Conservation (phyloP, 1,140 invertebrate species). For the Drosophila eugracilis region DNA sequence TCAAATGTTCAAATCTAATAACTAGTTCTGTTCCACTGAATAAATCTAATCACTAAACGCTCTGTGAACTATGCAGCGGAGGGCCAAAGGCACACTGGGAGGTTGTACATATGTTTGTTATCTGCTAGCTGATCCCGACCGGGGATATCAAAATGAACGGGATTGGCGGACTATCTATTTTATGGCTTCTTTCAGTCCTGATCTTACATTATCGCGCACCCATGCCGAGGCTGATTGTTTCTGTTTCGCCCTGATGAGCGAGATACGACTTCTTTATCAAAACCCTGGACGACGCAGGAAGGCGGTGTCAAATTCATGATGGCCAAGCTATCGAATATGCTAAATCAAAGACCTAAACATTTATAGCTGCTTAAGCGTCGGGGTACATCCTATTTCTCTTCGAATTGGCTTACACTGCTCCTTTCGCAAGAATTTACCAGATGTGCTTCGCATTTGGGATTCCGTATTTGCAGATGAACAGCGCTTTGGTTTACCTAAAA, state of each 20-base stretch:
- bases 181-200: slow-evolving; percentile 96
- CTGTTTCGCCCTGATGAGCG: slow-evolving; percentile 98
- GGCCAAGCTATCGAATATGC: slow-evolving; percentile 90
- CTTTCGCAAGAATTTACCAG: slow-evolving; percentile 99
- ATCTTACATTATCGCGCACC: slow-evolving; percentile 92
- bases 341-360: slow-evolving; percentile 93
- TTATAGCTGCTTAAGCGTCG: slow-evolving; percentile 91
- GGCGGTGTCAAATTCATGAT: slow-evolving; percentile 95
- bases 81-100: slow-evolving; percentile 97
- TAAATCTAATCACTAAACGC: slow-evolving; percentile 89
- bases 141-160: slow-evolving; percentile 99
- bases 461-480: slow-evolving; percentile 95
- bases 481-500: slow-evolving; percentile 95
- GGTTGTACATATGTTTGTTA: slow-evolving; percentile 97
- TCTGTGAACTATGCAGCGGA: slow-evolving; percentile 92
- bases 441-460: slow-evolving; percentile 98
- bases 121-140: slow-evolving; percentile 99
- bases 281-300: slow-evolving; percentile 96
- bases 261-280: slow-evolving; percentile 99
- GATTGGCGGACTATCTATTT: slow-evolving; percentile 99
- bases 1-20: background rate
- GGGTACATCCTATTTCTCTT: slow-evolving; percentile 98
- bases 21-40: slow-evolving; percentile 17
- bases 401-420: slow-evolving; percentile 95
- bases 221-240: slow-evolving; percentile 98